Base-by-base conservation (phyloP, 2,888 invertebrate species). In the Lycaena phlaeas region DNA sequence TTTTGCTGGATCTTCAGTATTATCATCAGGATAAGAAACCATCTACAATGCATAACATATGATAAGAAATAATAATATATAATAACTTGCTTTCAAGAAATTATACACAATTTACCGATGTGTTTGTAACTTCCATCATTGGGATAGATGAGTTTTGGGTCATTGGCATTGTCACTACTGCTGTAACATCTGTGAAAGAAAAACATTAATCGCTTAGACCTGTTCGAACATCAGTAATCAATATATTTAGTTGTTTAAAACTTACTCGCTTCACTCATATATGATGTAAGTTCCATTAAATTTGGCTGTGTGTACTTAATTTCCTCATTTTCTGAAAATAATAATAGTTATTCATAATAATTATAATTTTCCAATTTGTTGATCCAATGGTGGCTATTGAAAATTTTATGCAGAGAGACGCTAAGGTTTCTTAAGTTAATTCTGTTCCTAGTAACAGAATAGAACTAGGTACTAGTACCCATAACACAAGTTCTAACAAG, bases 221-320 rank as follows among this genome's bases (percentile, higher is more conserved):
- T n/a, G n/a, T n/a, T n/a, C n/a, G 9, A 22, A 34, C 11, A 30
- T 15, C 3, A 14, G 14, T 14, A 12, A 3, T 15, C 15, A 11
- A 14, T 7, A 14, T 10, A 10, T 15, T 37, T 37, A 6, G 12
- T 17, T n/a, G 3, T 10, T 26, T 17, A 18, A 31, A 3, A 69
- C 84, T 72, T 56, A 84, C 84, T 82, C 58, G 79, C 62, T 75
- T 82, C 82, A 68, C 78, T 82, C 61, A 84, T 82, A 45, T 75
- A 82, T 34, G 84, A 82, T 42, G 81, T 78, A 25, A 82, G 52
- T 52, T 84, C 84, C 81, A 82, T 81, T 51, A 84, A 48, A 56
- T 77, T 81, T 44, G 78, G 68, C 53, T 81, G 79, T 42, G 71
- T 58, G 58, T 70, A 82, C 53, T 79, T 82, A 1, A 63, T 61